phyloP scores from a whole-genome alignment of 2,797 vertebrate species.

The Sebastes glaucus region DNA sequence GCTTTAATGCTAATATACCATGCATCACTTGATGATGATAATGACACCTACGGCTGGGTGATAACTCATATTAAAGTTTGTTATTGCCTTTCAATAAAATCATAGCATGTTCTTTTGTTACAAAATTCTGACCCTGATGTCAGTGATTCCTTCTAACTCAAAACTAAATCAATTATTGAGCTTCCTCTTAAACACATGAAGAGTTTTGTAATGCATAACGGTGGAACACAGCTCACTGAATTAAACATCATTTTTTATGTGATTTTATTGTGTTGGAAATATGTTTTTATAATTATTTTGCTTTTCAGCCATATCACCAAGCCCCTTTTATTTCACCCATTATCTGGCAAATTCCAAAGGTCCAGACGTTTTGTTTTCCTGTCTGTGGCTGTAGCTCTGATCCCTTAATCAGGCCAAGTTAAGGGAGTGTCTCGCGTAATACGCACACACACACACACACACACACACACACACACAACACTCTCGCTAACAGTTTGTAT shows the following conservation, averaged over 20 bases:
- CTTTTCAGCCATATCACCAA: neutral
- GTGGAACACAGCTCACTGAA: neutral
- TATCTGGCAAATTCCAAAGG: neutral
- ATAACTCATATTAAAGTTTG: neutral
- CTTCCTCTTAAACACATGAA: neutral
- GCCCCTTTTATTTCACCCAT: neutral
- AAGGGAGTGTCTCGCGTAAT: conserved; percentile 28
- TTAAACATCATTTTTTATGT: neutral
- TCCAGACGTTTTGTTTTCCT: neutral
- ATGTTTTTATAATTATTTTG: neutral
- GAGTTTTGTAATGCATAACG: neutral
- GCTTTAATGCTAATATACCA: neutral
- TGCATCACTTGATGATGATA: neutral
- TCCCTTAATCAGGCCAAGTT: conserved; percentile 6
- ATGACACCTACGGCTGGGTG: neutral
- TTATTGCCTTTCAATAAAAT: neutral
- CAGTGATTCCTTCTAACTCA: neutral
- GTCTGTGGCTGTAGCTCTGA: neutral
- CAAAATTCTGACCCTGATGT: neutral
- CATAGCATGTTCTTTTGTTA: neutral
- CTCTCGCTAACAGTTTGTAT: neutral
- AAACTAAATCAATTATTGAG: neutral
- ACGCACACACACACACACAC: neutral
- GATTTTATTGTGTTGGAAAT: neutral
- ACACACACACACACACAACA: neutral